These are phyloP conservation scores for Drosophila teissieri DNA, from an alignment of 1,140 invertebrate species.

Conservation along the genomic window DNA sequence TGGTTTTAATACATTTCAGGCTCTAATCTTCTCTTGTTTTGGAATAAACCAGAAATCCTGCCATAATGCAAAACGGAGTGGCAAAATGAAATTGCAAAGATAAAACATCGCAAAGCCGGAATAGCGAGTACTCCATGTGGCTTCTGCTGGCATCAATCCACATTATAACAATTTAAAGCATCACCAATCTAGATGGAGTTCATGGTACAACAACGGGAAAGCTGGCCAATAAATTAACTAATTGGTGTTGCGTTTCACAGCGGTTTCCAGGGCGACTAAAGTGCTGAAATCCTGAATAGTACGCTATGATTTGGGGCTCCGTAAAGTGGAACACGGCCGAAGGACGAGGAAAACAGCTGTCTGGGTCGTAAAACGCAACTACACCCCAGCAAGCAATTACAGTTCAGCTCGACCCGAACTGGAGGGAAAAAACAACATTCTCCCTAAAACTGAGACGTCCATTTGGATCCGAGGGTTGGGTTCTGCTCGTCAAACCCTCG, in stretches of 20 bases:
- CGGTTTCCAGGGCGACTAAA: constrained; percentile 1
- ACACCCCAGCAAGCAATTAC: constrained; percentile 79
- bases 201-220: constrained; percentile 4
- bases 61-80: constrained; percentile 4
- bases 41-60: not conserved
- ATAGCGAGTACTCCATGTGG: not conserved
- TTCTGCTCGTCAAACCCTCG: constrained; percentile 10
- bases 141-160: constrained; percentile 43
- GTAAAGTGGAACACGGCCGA: constrained; percentile 2
- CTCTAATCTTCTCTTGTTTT: not conserved
- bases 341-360: constrained; percentile 65
- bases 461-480: constrained; percentile 45
- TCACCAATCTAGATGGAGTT: constrained; percentile 13
- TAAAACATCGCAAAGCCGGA: not conserved
- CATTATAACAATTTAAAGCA: constrained; percentile 36
- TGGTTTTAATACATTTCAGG: not conserved
- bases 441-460: constrained; percentile 70
- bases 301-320: constrained; percentile 56
- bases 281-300: constrained; percentile 20
- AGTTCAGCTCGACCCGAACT: constrained; percentile 63
- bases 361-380: constrained; percentile 74
- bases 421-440: constrained; percentile 27
- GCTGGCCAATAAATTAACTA: constrained; percentile 42
- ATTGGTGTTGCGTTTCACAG: constrained; percentile 33
- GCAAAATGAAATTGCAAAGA: constrained; percentile 6